Conservation (phyloP, 2,888 invertebrate genomes). For the Tetrapedia diversipes region DNA sequence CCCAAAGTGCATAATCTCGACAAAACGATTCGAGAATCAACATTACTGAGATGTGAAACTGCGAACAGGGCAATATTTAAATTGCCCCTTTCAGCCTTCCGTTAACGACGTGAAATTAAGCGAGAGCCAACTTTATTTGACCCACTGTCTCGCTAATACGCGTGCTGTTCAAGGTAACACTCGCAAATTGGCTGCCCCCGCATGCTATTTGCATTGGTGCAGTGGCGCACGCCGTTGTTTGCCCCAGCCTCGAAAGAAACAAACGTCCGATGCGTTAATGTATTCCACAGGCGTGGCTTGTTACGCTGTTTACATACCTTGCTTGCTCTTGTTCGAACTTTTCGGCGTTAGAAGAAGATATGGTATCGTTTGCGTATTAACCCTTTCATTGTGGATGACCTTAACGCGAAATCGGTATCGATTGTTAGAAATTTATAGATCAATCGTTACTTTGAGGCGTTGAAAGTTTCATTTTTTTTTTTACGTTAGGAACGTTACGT, state of each 20-base stretch:
- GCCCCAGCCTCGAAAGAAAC: slow-evolving; percentile 16
- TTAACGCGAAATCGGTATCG: too few relatives aligned
- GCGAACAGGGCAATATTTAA: slow-evolving; percentile 8
- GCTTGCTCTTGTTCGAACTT: background rate
- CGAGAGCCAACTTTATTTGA: slow-evolving; percentile 18
- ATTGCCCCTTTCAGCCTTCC: too few relatives aligned
- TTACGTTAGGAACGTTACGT: too few relatives aligned
- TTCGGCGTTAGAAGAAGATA: background rate
- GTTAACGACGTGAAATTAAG: slow-evolving; percentile 9
- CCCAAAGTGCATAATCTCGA: background rate
- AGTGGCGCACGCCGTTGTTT: slow-evolving; percentile 1
- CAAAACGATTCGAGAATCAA: slow-evolving; percentile 5
- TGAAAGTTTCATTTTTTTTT: too few relatives aligned
- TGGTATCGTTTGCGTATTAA: background rate
- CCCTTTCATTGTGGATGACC: background rate
- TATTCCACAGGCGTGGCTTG: slow-evolving; percentile 32
- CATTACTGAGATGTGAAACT: background rate
- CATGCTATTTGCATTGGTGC: slow-evolving; percentile 28
- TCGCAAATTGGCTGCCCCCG: slow-evolving; percentile 17
- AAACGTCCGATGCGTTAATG: slow-evolving; percentile 39
- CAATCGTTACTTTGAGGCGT: too few relatives aligned
- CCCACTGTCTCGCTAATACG: slow-evolving; percentile 16
- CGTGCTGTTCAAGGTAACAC: slow-evolving; percentile 22
- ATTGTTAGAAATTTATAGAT: too few relatives aligned
- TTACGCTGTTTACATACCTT: slow-evolving; percentile 13